Evolutionary conservation across 2,797 vertebrate species (phyloP), one percentile per base, ranked within the genome.

Genomic region (Mormyrops boulengeri): DNA sequence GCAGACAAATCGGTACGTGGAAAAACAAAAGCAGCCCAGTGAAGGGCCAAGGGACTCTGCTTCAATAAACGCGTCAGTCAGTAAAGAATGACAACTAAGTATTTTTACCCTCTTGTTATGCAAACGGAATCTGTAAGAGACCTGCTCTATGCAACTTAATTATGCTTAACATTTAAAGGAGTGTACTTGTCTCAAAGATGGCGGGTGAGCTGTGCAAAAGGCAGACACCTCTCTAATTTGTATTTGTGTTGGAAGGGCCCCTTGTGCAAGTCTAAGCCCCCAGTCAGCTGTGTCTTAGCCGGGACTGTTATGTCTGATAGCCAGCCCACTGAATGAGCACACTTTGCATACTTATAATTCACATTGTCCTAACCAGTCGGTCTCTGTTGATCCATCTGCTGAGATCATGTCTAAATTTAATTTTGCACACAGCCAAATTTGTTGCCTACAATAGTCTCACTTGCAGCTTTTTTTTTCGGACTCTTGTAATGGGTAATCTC

Each of bases 61-160:
- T 89, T 84, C 80, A 89, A 53, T 89, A 84, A 89, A 84, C 26
- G 11, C 47, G 73, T 89, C 73, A 22, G 30, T 80, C 19, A 53
- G 19, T 4, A 2, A 73, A 89, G 50, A 60, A 73, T 93, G 94
- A 94, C 84, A 93, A 93, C 93, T 92, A 94, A 91, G 80, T 89
- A 90, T 90, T 90, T 92, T 50, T 9, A 92, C 87, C 90, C 92
- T 92, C 90, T 95, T 94, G 93, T 95, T 94, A 95, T 95, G 93
- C 94, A 94, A 93, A 95, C 93, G 92, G 91, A 92, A 91, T 94
- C 94, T 90, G 85, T 91, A 94, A 92, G 90, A 93, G 93, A 94
- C 92, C 92, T 91, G 91, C 91, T 94, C 91, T 90, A 90, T 94
- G 93, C 92, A 91, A 95, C 92, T 95, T 96, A 96, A 96, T 96